Evolutionary conservation across 2,113 vertebrate species (phyloP).

Genomic region (Tupaia chinensis): DNA sequence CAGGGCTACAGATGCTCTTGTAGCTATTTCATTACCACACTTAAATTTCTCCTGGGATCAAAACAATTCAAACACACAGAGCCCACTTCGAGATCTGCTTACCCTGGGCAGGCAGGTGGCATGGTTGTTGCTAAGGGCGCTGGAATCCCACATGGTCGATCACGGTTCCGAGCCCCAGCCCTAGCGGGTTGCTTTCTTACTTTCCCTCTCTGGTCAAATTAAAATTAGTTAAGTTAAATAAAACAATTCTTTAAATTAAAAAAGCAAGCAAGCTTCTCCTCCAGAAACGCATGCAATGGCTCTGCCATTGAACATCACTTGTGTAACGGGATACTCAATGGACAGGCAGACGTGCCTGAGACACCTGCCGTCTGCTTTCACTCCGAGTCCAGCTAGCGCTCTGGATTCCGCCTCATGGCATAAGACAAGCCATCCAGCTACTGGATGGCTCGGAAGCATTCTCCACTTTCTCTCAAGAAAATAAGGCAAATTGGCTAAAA

Average conservation of each 20-base stretch:
- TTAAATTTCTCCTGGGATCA: background rate
- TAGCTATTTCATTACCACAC: background rate
- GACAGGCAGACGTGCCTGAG: background rate
- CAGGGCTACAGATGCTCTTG: background rate
- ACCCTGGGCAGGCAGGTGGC: no score
- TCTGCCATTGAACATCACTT: background rate
- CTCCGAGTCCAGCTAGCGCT: background rate
- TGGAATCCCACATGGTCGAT: no score
- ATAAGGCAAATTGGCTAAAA: constrained; percentile 15
- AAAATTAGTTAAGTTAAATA: no score
- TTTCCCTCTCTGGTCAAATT: no score
- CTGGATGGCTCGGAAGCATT: background rate
- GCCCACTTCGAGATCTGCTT: background rate
- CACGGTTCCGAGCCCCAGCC: no score
- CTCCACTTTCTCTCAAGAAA: constrained; percentile 20
- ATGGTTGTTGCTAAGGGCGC: no score
- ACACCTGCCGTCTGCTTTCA: background rate
- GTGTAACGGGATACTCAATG: background rate
- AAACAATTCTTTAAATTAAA: no score
- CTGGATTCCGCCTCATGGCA: background rate
- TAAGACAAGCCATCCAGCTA: background rate
- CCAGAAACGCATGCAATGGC: background rate
- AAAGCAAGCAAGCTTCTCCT: background rate
- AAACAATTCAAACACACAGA: background rate
- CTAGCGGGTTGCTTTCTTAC: no score